phyloP scores from a whole-genome alignment of 1,140 invertebrate species.

The Drosophila ercepeae region DNA sequence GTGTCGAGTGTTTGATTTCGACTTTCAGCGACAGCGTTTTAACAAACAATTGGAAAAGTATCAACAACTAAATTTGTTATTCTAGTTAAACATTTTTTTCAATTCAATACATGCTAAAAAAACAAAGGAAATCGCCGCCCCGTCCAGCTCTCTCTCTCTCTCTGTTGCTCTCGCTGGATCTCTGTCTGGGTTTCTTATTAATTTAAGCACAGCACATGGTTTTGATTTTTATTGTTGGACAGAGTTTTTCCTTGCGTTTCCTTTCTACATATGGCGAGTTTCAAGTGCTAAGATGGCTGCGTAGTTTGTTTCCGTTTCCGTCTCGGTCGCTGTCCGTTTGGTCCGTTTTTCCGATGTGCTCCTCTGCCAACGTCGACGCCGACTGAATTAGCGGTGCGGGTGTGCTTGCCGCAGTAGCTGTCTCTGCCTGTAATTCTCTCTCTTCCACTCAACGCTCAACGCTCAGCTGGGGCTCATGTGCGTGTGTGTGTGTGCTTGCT shows the following conservation, averaged over 20 bases:
- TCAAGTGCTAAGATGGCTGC: conserved; percentile 54
- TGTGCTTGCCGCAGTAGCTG: neutral
- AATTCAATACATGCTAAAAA: conserved; percentile 76
- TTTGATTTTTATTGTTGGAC: conserved; percentile 40
- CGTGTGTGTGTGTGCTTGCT: conserved; percentile 28
- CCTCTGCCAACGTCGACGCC: conserved; percentile 44
- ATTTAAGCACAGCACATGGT: conserved; percentile 66
- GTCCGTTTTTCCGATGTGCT: conserved; percentile 44
- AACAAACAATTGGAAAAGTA: conserved; percentile 81
- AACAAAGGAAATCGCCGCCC: conserved; percentile 69
- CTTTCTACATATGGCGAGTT: conserved; percentile 49
- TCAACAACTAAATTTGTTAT: conserved; percentile 83
- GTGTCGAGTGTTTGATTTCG: conserved; percentile 16
- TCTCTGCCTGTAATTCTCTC: neutral
- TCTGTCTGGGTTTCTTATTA: conserved; percentile 23
- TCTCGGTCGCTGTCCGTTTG: conserved; percentile 2
- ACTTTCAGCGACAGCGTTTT: conserved; percentile 61
- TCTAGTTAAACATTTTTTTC: conserved; percentile 80
- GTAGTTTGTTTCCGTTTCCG: conserved; percentile 3
- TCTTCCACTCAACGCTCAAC: conserved; percentile 15
- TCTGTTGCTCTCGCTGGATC: conserved; percentile 10
- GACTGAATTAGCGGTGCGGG: conserved; percentile 6
- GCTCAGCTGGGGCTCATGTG: conserved; percentile 32
- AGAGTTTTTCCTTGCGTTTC: conserved; percentile 20
- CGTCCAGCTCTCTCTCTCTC: conserved; percentile 45